Evolutionary conservation across 2,113 vertebrate species (phyloP).

Genomic region (Seriola dumerili): DNA sequence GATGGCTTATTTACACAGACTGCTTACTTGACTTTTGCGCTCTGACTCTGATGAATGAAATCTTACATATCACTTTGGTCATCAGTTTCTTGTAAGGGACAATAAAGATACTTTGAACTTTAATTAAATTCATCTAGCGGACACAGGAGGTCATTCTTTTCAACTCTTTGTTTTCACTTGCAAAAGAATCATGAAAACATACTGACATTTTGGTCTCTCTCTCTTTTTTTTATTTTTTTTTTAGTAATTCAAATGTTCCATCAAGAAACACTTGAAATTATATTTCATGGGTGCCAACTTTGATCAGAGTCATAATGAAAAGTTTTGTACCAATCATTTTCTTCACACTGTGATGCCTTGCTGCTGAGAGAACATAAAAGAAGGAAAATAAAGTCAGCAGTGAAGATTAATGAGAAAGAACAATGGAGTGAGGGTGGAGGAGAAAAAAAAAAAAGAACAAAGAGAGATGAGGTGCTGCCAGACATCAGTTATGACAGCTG

Average conservation of each 20-base stretch:
- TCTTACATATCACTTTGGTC: too few species aligned
- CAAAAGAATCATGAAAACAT: not conserved
- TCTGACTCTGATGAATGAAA: too few species aligned
- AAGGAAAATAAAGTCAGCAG: constrained; percentile 23
- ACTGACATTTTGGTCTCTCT: not conserved
- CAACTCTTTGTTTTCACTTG: not conserved
- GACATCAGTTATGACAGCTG: constrained; percentile 13
- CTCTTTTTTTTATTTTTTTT: not conserved
- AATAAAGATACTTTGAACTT: not conserved
- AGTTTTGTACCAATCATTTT: constrained; percentile 13
- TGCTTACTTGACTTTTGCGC: too few species aligned
- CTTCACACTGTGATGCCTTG: not conserved
- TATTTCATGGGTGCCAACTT: constrained; percentile 26
- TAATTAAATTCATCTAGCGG: not conserved
- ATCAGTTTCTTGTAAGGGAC: too few species aligned
- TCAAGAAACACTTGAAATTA: constrained; percentile 18
- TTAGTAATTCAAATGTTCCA: constrained; percentile 1
- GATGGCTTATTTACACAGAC: too few species aligned
- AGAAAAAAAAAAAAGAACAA: not conserved
- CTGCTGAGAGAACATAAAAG: constrained; percentile 17
- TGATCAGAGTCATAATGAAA: constrained; percentile 8
- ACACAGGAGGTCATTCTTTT: not conserved
- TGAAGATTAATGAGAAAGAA: constrained; percentile 29
- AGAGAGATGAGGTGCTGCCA: constrained; percentile 2
- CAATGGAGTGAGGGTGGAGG: not conserved